These are phyloP conservation scores for Leptoteleia sp. DNA, from an alignment of 1,140 invertebrate species.

Conservation along the genomic window DNA sequence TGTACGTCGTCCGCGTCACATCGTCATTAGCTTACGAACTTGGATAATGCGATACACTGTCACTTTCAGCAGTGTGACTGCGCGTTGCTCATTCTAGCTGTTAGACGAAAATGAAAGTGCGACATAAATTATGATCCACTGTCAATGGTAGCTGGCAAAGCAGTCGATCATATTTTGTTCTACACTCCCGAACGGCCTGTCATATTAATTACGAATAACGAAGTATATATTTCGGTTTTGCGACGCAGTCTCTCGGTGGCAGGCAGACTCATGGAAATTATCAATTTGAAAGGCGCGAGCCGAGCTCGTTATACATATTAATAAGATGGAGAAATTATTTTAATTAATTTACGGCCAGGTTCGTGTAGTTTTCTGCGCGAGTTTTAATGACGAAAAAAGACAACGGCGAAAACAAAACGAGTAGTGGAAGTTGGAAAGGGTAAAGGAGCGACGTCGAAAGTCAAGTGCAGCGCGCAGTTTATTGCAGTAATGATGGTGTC, in stretches of 20 bases:
- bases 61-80: slow-evolving; percentile 41
- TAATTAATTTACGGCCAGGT: slow-evolving; percentile 41
- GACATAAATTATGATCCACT: slow-evolving; percentile 20
- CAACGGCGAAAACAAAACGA: slow-evolving; percentile 4
- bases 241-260: too few species aligned
- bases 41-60: slow-evolving; percentile 35
- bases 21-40: slow-evolving; percentile 15
- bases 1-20: too few species aligned
- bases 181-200: neutral
- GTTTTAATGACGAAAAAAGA: slow-evolving; percentile 54
- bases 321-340: slow-evolving; percentile 49
- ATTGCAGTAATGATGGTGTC: slow-evolving; percentile 62
- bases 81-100: slow-evolving; percentile 25
- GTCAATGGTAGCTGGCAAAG: neutral
- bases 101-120: slow-evolving; percentile 24
- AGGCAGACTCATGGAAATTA: too few species aligned
- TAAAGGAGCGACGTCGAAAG: slow-evolving; percentile 53
- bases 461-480: slow-evolving; percentile 57
- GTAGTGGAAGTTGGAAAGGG: slow-evolving; percentile 42
- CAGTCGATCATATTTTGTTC: slow-evolving; percentile 1
- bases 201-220: too few species aligned
- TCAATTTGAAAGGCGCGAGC: slow-evolving; percentile 19
- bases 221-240: too few species aligned
- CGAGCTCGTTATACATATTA: slow-evolving; percentile 38
- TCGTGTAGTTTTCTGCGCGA: slow-evolving; percentile 33